Evolutionary conservation across 2,888 invertebrate species (phyloP).

Genomic region (Leucania comma): DNA sequence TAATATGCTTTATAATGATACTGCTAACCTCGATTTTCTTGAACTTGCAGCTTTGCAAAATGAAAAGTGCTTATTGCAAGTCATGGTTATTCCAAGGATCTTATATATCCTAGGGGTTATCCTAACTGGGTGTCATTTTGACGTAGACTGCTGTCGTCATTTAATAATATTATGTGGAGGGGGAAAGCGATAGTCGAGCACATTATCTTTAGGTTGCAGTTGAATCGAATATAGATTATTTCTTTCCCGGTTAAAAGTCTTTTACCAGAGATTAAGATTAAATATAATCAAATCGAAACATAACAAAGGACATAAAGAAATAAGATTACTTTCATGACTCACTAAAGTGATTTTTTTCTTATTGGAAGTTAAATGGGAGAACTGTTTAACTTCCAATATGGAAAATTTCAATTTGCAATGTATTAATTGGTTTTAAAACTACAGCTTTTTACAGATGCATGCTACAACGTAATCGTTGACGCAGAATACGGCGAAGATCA

Average conservation of each 20-base stretch:
- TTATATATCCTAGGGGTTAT: no score
- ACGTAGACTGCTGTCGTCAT: not conserved
- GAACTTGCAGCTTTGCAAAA: constrained; percentile 35
- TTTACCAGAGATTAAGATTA: not conserved
- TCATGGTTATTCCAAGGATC: no score
- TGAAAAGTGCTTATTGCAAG: not conserved
- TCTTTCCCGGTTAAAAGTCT: not conserved
- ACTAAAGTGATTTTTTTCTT: no score
- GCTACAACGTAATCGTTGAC: constrained; percentile 4
- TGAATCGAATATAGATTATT: not conserved
- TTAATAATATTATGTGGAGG: not conserved
- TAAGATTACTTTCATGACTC: not conserved
- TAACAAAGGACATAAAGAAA: not conserved
- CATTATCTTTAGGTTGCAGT: not conserved
- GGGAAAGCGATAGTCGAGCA: not conserved
- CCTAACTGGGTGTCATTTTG: not conserved
- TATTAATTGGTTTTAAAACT: not conserved
- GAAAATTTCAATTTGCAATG: not conserved
- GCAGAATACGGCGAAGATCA: constrained; percentile 23
- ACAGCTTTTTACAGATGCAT: not conserved
- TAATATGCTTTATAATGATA: constrained; percentile 73
- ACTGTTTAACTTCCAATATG: not conserved
- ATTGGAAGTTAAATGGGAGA: no score
- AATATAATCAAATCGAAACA: not conserved
- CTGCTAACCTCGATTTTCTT: constrained; percentile 40